A percentile compares a stretch with the other conserved stretches of the same genome.
Evolutionary conservation across 2,797 vertebrate species (phyloP).

Genomic region (Fratercula arctica): DNA sequence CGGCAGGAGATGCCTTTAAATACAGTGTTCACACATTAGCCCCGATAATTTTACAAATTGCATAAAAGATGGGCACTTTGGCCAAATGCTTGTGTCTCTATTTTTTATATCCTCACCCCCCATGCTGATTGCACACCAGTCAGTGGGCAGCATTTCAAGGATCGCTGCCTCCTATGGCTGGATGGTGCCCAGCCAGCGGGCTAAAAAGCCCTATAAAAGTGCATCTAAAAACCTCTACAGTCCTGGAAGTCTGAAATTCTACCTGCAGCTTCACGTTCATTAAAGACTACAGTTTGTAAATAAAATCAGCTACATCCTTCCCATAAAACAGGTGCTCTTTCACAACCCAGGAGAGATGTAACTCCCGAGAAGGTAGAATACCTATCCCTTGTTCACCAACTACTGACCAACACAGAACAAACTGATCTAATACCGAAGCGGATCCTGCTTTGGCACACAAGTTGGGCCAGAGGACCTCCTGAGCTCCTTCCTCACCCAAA

Average conservation of each 20-base stretch:
- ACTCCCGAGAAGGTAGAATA: not conserved
- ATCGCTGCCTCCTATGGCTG: not conserved
- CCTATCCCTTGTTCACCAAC: not conserved
- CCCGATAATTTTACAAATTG: not conserved
- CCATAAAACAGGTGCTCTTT: not conserved
- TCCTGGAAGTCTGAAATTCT: not conserved
- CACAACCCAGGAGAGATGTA: not conserved
- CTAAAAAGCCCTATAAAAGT: not conserved
- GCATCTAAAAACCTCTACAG: not conserved
- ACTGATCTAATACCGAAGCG: rapidly evolving
- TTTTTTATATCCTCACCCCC: not conserved
- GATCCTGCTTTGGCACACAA: not conserved
- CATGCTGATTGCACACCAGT: not conserved
- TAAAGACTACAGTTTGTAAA: not conserved
- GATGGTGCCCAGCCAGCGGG: rapidly evolving
- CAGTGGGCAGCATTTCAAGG: not conserved
- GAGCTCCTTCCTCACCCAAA: not conserved
- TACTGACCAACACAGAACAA: not conserved
- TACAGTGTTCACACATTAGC: not conserved
- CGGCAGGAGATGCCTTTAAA: not conserved
- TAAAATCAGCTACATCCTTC: not conserved
- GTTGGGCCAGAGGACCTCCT: not conserved
- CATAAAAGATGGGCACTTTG: not conserved
- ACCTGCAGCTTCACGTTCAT: rapidly evolving
- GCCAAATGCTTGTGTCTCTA: not conserved